Percentiles rank a stretch among this genome's conserved stretches.
These are phyloP conservation scores for Dinocampus coccinellae DNA, from an alignment of 2,888 invertebrate species.

Conservation along the genomic window DNA sequence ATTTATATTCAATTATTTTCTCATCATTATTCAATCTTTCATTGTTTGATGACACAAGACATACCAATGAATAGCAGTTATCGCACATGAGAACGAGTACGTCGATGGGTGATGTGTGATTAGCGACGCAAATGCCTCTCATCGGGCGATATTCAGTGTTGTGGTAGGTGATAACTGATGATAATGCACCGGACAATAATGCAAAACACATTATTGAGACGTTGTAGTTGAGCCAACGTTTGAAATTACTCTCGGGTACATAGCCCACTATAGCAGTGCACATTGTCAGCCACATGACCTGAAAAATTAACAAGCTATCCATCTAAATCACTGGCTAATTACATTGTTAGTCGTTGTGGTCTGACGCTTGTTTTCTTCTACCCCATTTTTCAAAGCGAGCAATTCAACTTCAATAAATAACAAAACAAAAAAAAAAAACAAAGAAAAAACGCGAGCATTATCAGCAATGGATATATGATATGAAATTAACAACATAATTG, in stretches of 20 bases:
- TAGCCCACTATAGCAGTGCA: constrained; percentile 90
- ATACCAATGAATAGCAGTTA: constrained; percentile 96
- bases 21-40: background rate
- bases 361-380: no score
- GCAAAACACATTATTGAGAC: constrained; percentile 93
- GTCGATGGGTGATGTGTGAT: constrained; percentile 99
- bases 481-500: background rate
- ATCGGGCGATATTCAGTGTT: constrained; percentile 88
- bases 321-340: background rate
- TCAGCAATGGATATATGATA: background rate
- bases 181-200: constrained; percentile 91
- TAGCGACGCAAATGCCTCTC: constrained; percentile 95
- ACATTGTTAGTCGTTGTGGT: no score
- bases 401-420: no score
- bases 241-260: constrained; percentile 82
- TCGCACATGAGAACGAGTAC: constrained; percentile 97
- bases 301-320: constrained; percentile 57
- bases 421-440: no score
- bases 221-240: constrained; percentile 83
- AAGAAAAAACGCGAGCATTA: background rate
- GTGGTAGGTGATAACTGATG: constrained; percentile 89
- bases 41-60: constrained; percentile 61
- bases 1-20: background rate
- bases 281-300: constrained; percentile 90
- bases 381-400: no score